Conservation (phyloP, 2,888 invertebrate genomes). For the Rhagonycha lutea region DNA sequence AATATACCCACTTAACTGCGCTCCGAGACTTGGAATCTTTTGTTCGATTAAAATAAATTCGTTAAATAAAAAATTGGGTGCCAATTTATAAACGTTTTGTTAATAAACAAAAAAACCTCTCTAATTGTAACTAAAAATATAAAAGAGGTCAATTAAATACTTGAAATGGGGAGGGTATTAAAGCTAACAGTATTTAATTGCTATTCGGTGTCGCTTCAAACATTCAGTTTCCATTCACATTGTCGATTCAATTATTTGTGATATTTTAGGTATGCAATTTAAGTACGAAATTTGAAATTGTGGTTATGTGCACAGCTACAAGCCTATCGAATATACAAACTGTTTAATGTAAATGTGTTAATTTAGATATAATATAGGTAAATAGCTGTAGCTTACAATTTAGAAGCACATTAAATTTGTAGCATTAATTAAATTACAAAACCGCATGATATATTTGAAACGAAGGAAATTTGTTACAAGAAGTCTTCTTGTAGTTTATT, state of each 20-base stretch:
- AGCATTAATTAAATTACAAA: neutral
- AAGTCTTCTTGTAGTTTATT: neutral
- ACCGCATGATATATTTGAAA: neutral
- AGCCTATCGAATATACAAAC: neutral
- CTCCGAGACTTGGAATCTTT: neutral
- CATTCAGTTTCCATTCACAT: neutral
- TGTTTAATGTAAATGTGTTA: constrained; percentile 4
- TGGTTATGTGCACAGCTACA: neutral
- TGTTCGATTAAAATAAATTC: neutral
- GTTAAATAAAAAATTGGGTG: neutral
- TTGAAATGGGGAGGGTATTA: neutral
- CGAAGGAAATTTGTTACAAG: neutral
- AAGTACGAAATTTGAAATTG: neutral
- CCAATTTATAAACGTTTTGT: neutral
- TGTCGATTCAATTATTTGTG: constrained; percentile 1
- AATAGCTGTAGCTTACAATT: neutral
- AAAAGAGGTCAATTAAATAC: neutral
- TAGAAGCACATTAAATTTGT: neutral
- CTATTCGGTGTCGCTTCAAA: neutral
- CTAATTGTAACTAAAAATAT: neutral
- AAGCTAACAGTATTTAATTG: neutral
- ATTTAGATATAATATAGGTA: neutral
- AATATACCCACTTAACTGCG: no score
- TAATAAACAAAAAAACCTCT: neutral
- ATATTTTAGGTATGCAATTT: constrained; percentile 1